Evolutionary conservation across 1,140 invertebrate genomes (phyloP), one percentile per base, ranked within the genome.

Genomic region (Triops cancriformis): DNA sequence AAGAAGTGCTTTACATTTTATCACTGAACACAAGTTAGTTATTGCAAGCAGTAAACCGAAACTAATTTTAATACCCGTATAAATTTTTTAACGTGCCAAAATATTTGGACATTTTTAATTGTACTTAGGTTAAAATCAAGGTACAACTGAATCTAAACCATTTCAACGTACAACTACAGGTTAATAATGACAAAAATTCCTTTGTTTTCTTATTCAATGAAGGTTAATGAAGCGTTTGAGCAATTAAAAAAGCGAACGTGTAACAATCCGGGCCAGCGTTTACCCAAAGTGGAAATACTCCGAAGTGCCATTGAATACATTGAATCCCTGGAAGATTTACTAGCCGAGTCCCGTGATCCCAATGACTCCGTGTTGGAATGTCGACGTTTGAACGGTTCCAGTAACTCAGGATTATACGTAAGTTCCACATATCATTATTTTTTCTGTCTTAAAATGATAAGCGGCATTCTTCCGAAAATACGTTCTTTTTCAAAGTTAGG

Each of bases 161-260:
- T 37, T 43, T 4, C 78, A 37, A 74, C 78, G 26, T 37, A 37
- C 2, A 37, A 37, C 7, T 37, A 37, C n/a, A n/a, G n/a, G n/a
- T n/a, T 18, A 79, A 9, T 79, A 79, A 77, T 10, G 18, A 73
- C 23, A 23, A 73, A 77, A 26, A 18, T 9, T 45, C 1, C 9
- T 18, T 45, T 23, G n/a, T 42, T 12, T 27, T n/a, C 23, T 79
- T 11, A 43, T 78, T 73, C 18, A 79, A 6, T 43, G 7, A 27
- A 95, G 93, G 97, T 99, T 80, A 99, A 99, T 85, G 97, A 98
- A 86, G 97, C 97, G 0, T 99, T 98, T 85, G 97, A 98, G 85
- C 90, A 95, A 37, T 85, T 99, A 64, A 97, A 98, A 83, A 87
- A 93, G 82, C 86, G 96, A 80, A 97, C 97, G 0, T 94, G 96